Percentiles rank a stretch among this genome's conserved stretches.
phyloP scores from a whole-genome alignment of 2,113 vertebrate genomes.

The Ptychochromis oligacanthus region DNA sequence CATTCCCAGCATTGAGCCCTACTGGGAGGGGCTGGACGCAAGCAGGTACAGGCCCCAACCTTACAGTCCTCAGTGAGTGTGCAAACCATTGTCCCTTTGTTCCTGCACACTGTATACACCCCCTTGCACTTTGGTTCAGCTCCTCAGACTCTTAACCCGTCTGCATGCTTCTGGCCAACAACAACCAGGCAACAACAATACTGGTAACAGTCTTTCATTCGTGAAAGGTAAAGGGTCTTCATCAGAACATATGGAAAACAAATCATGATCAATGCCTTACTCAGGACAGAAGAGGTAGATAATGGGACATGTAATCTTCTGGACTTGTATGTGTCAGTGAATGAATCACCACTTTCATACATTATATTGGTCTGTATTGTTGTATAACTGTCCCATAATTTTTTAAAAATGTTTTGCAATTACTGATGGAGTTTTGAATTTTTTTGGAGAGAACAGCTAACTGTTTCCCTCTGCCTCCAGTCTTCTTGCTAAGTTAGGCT shows the following conservation, averaged over 20 bases:
- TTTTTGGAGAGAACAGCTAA: neutral
- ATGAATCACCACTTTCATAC: neutral
- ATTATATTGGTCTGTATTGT: neutral
- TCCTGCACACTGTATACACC: slow-evolving; percentile 38
- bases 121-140: slow-evolving; percentile 56
- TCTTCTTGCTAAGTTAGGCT: neutral
- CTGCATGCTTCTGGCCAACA: slow-evolving; percentile 65
- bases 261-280: neutral
- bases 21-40: slow-evolving; percentile 77
- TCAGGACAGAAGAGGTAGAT: neutral
- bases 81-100: slow-evolving; percentile 49
- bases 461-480: neutral
- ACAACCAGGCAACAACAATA: slow-evolving; percentile 50
- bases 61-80: slow-evolving; percentile 81
- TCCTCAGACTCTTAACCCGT: slow-evolving; percentile 53
- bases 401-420: neutral
- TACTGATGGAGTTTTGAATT: neutral
- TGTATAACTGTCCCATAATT: neutral
- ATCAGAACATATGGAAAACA: neutral
- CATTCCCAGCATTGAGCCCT: slow-evolving; percentile 78
- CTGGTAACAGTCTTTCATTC: slow-evolving; percentile 18
- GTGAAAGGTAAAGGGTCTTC: neutral
- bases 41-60: slow-evolving; percentile 75
- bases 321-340: neutral
- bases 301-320: neutral